Conservation (phyloP, 2,797 vertebrate genomes). For the Aldrovandia affinis region DNA sequence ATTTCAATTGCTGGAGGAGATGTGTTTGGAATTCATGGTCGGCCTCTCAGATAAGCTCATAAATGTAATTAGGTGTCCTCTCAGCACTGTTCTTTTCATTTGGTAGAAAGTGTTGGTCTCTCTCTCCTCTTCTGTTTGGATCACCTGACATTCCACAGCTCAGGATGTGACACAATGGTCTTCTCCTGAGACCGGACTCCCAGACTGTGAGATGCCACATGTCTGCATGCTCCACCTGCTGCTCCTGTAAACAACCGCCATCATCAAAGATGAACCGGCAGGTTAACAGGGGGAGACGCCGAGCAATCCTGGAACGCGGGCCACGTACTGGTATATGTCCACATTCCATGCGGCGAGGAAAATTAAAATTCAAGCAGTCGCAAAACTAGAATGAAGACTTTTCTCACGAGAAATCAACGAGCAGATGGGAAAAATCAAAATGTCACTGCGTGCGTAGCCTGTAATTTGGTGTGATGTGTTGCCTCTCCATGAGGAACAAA, state of each 20-base stretch:
- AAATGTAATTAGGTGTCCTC: conserved; percentile 50
- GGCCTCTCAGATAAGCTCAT: conserved; percentile 44
- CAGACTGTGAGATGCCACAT: background rate
- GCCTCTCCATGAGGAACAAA: background rate
- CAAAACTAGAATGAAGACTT: background rate
- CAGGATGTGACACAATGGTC: background rate
- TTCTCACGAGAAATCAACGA: conserved; percentile 16
- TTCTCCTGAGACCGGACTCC: background rate
- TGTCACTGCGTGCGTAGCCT: background rate
- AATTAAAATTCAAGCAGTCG: background rate
- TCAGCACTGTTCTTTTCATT: conserved; percentile 20
- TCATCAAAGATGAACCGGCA: background rate
- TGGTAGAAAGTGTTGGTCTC: conserved; percentile 19
- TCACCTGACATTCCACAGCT: conserved; percentile 1
- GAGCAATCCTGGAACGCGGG: background rate
- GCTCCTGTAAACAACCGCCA: background rate
- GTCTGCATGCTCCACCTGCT: background rate
- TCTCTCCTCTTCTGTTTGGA: conserved; percentile 20
- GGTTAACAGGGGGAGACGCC: background rate
- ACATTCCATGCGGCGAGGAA: background rate
- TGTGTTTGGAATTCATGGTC: conserved; percentile 45
- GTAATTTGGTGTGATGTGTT: background rate
- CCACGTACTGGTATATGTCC: background rate
- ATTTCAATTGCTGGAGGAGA: conserved; percentile 41
- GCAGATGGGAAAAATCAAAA: background rate